A percentile compares a stretch with the other conserved stretches of the same genome.
Evolutionary conservation across 2,888 invertebrate genomes (phyloP).

Genomic region (Papilio demoleus): DNA sequence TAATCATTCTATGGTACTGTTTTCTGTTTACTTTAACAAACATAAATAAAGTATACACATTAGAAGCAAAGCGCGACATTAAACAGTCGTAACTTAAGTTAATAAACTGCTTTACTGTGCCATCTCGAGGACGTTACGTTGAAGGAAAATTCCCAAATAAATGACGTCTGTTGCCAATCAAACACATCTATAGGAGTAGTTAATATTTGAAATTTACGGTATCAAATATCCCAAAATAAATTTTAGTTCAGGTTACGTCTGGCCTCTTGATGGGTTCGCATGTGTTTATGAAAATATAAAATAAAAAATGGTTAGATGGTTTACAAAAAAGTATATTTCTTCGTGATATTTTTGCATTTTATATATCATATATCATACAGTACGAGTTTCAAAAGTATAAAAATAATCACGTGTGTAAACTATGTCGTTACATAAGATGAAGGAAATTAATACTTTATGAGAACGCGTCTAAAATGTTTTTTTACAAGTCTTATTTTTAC

Average conservation of each 20-base stretch:
- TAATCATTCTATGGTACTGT: not conserved
- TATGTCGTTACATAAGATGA: not conserved
- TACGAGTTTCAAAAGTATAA: too few relatives aligned
- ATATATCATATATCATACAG: too few relatives aligned
- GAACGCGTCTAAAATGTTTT: not conserved
- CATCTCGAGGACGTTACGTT: not conserved
- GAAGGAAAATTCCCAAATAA: slow-evolving; percentile 9
- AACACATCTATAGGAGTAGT: not conserved
- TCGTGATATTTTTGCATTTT: too few relatives aligned
- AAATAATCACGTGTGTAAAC: too few relatives aligned
- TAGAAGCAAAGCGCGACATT: slow-evolving; percentile 15
- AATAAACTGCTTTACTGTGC: slow-evolving; percentile 18
- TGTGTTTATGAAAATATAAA: too few relatives aligned
- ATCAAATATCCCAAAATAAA: not conserved
- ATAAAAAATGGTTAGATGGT: too few relatives aligned
- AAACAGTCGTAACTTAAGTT: slow-evolving; percentile 14
- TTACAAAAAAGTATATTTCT: too few relatives aligned
- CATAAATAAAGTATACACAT: slow-evolving; percentile 17
- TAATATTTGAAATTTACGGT: not conserved
- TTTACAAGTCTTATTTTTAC: not conserved
- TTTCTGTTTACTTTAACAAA: slow-evolving; percentile 4
- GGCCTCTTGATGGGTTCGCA: too few relatives aligned
- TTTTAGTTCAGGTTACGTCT: too few relatives aligned
- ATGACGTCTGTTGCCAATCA: not conserved
- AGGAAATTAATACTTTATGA: not conserved